These are phyloP conservation scores for Stercorarius parasiticus DNA, from an alignment of 2,113 vertebrate genomes.

Conservation along the genomic window DNA sequence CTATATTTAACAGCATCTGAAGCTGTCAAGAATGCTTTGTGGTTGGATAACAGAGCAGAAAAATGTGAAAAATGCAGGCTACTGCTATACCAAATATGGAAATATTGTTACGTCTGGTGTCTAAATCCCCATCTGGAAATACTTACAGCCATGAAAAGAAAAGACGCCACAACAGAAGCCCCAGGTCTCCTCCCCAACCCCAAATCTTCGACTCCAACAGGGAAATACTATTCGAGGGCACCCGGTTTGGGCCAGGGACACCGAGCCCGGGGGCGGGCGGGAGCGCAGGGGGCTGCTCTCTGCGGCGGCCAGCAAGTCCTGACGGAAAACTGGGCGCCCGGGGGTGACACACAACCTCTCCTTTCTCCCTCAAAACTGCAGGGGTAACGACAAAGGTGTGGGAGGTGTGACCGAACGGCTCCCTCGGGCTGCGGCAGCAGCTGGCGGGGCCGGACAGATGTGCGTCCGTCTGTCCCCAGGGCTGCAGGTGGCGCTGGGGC, in stretches of 20 bases:
- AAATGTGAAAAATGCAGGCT: constrained; percentile 99
- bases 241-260: not conserved
- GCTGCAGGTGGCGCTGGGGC: not conserved
- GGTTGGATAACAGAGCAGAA: constrained; percentile 93
- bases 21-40: constrained; percentile 97
- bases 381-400: accelerated
- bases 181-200: not conserved
- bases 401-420: accelerated
- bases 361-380: not conserved
- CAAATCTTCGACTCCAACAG: not conserved
- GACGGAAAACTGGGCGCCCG: not conserved
- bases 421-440: not conserved
- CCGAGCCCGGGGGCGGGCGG: not conserved
- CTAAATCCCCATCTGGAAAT: constrained; percentile 94
- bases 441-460: not conserved
- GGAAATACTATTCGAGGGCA: not conserved
- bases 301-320: not conserved
- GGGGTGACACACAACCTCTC: not conserved
- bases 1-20: constrained; percentile 95
- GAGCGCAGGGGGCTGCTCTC: not conserved
- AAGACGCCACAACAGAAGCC: constrained; percentile 81
- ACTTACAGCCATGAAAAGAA: constrained; percentile 83
- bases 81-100: constrained; percentile 99
- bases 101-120: constrained; percentile 98
- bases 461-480: not conserved